phyloP scores from a whole-genome alignment of 2,113 vertebrate species.

The Pelobates fuscus region DNA sequence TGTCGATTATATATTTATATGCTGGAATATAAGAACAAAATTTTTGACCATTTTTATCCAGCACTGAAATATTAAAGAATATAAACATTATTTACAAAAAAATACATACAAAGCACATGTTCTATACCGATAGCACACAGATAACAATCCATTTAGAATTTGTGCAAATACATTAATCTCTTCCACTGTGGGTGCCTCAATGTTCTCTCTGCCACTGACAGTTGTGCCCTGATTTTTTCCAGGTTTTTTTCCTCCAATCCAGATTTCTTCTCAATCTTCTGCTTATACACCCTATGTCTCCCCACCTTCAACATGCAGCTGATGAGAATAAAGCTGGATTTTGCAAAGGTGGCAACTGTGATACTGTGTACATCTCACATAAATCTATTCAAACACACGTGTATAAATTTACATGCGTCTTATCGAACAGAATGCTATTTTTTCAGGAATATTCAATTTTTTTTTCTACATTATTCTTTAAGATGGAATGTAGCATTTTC shows the following conservation, averaged over 20 bases:
- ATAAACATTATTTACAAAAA: not conserved
- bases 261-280: not conserved
- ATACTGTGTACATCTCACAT: conserved; percentile 25
- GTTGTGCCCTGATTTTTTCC: not conserved
- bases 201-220: not conserved
- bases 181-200: not conserved
- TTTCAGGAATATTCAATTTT: conserved; percentile 24
- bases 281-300: not conserved
- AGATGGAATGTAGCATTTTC: conserved; percentile 47
- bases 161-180: not conserved
- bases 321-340: conserved; percentile 13
- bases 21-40: conserved; percentile 9
- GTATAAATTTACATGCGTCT: conserved; percentile 9
- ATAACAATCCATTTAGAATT: not conserved
- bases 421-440: conserved; percentile 38
- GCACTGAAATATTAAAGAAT: not conserved
- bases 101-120: conserved; percentile 33
- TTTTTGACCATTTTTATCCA: conserved; percentile 1
- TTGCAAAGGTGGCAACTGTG: conserved; percentile 16
- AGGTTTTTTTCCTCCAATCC: not conserved
- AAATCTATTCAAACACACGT: conserved; percentile 12
- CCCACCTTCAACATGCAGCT: not conserved
- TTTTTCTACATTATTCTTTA: conserved; percentile 13
- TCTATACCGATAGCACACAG: conserved; percentile 9
- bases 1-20: conserved; percentile 3